Evolutionary conservation across 2,113 vertebrate species (phyloP).

Genomic region (Cavia porcellus): DNA sequence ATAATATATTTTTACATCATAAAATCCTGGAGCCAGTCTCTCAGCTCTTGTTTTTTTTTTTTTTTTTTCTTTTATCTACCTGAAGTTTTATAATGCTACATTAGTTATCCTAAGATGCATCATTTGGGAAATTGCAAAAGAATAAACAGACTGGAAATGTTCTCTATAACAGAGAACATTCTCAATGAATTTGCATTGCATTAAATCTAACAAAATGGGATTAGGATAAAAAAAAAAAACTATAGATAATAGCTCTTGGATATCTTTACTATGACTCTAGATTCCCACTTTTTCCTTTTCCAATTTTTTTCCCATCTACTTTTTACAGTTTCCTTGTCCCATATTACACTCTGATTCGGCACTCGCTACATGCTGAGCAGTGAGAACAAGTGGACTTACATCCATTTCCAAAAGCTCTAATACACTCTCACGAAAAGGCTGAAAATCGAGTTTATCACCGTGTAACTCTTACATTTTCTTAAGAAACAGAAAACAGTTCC

Average conservation of each 20-base stretch:
- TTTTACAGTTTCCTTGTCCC: too few species aligned
- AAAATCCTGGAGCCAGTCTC: background rate
- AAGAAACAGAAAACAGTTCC: background rate
- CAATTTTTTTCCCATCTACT: background rate
- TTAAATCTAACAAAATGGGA: background rate
- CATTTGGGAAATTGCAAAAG: background rate
- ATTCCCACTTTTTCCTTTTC: background rate
- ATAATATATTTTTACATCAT: background rate
- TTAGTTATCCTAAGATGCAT: background rate
- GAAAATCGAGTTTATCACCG: background rate
- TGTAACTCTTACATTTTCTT: background rate
- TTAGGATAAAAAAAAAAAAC: background rate
- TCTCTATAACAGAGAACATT: background rate
- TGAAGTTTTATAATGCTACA: background rate
- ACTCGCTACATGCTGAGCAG: background rate
- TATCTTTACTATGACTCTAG: background rate
- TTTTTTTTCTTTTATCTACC: background rate
- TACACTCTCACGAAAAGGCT: background rate
- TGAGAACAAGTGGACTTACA: accelerated
- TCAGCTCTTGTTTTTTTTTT: background rate
- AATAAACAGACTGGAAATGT: background rate
- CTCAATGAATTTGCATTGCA: background rate
- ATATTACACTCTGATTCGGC: background rate
- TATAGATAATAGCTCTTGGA: background rate
- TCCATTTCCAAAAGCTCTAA: background rate